A percentile compares a stretch with the other conserved stretches of the same genome.
These are phyloP conservation scores for Mustela nigripes DNA, from an alignment of 2,113 vertebrate species.

Conservation along the genomic window DNA sequence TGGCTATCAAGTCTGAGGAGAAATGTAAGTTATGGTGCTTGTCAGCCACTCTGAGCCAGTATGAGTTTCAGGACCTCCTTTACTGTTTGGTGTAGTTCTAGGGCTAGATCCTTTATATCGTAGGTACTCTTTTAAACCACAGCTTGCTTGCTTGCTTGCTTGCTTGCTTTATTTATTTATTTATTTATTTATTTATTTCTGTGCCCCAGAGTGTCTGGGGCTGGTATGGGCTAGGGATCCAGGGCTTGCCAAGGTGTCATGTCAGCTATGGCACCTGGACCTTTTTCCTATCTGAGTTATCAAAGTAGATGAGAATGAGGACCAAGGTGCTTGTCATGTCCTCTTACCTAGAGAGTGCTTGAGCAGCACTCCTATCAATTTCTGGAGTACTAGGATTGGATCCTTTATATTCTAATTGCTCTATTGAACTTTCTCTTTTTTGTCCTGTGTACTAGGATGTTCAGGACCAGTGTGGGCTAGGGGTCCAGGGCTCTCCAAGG, in stretches of 20 bases:
- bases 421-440: not conserved
- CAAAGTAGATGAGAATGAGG: not conserved
- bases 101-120: not conserved
- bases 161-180: too few relatives aligned
- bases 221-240: not conserved
- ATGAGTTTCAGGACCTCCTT: not conserved
- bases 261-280: not conserved
- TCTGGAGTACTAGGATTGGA: not conserved
- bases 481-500: not conserved
- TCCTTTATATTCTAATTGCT: not conserved
- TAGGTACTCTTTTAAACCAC: not conserved
- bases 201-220: not conserved
- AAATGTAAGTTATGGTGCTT: not conserved
- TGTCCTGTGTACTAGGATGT: not conserved
- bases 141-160: not conserved
- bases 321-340: not conserved
- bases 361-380: not conserved
- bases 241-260: not conserved
- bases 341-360: not conserved
- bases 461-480: not conserved
- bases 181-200: not conserved
- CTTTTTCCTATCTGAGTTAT: not conserved
- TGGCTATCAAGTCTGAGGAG: not conserved
- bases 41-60: not conserved
- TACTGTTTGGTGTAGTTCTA: not conserved